These are phyloP conservation scores for Cyphomyrus discorhynchus DNA, from an alignment of 2,113 vertebrate genomes.

Conservation along the genomic window DNA sequence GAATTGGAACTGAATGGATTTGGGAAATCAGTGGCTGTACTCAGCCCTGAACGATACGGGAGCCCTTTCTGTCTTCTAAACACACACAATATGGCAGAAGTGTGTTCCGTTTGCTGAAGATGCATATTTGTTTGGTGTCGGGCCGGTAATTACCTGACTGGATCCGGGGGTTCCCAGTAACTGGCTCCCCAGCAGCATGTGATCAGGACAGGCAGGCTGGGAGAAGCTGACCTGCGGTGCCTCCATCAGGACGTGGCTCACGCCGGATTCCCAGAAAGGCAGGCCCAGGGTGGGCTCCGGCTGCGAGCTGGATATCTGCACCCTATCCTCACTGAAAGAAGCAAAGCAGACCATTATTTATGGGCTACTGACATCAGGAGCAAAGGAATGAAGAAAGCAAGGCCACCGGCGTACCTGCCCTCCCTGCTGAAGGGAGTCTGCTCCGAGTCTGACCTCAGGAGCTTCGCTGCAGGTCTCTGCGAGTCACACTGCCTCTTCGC, in stretches of 20 bases:
- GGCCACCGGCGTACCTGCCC: constrained; percentile 49
- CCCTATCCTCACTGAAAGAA: constrained; percentile 69
- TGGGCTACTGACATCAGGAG: not conserved
- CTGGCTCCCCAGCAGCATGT: constrained; percentile 90
- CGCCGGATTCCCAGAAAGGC: constrained; percentile 64
- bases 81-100: not conserved
- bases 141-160: constrained; percentile 72
- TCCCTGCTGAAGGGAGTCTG: constrained; percentile 47
- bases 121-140: not conserved
- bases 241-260: constrained; percentile 49
- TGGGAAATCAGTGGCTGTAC: not conserved
- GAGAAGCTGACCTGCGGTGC: constrained; percentile 88
- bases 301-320: constrained; percentile 82
- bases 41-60: not conserved
- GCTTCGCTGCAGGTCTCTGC: constrained; percentile 60
- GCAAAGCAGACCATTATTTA: not conserved
- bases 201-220: constrained; percentile 82
- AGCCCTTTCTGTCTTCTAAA: not conserved
- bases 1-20: not conserved
- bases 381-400: not conserved
- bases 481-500: constrained; percentile 58
- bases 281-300: constrained; percentile 71
- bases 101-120: not conserved
- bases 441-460: constrained; percentile 62
- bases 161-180: constrained; percentile 82